A percentile compares a stretch with the other conserved stretches of the same genome.
Conservation (phyloP, 2,113 vertebrate species). For the Panthera tigris region DNA sequence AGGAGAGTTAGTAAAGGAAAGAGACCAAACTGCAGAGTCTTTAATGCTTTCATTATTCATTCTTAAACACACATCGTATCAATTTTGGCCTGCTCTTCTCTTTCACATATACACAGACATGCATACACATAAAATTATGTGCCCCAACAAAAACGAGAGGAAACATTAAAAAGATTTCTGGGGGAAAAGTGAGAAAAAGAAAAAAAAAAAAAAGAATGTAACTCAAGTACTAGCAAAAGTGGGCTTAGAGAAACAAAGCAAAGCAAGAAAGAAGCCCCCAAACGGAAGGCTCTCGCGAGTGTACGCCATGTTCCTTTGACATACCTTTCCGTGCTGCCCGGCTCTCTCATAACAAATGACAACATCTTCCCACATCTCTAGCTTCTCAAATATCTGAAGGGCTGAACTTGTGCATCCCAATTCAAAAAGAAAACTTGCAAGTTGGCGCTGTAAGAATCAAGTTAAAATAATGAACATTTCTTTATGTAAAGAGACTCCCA, state of each 20-base stretch:
- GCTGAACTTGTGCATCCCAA: constrained; percentile 95
- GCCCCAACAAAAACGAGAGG: background rate
- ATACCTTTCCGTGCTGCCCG: constrained; percentile 97
- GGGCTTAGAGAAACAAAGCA: background rate
- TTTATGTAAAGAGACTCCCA: background rate
- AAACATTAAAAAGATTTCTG: constrained; percentile 3
- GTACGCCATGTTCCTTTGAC: background rate
- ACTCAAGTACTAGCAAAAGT: constrained; percentile 22
- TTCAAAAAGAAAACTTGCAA: constrained; percentile 92
- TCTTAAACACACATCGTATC: background rate
- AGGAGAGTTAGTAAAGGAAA: constrained; percentile 12
- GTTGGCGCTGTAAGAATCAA: constrained; percentile 89
- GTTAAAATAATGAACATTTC: constrained; percentile 39
- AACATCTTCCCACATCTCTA: constrained; percentile 97
- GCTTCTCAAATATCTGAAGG: constrained; percentile 93
- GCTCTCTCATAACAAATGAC: constrained; percentile 95
- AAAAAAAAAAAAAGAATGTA: background rate
- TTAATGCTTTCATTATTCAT: constrained; percentile 44
- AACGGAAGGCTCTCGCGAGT: background rate
- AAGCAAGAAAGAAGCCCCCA: background rate
- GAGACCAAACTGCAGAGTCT: background rate
- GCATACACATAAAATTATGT: background rate
- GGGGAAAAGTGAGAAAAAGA: background rate
- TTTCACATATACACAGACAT: background rate
- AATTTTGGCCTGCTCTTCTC: background rate